Percentiles rank a stretch among this genome's conserved stretches.
phyloP scores from a whole-genome alignment of 2,797 vertebrate genomes.

The Muscicapa striata region DNA sequence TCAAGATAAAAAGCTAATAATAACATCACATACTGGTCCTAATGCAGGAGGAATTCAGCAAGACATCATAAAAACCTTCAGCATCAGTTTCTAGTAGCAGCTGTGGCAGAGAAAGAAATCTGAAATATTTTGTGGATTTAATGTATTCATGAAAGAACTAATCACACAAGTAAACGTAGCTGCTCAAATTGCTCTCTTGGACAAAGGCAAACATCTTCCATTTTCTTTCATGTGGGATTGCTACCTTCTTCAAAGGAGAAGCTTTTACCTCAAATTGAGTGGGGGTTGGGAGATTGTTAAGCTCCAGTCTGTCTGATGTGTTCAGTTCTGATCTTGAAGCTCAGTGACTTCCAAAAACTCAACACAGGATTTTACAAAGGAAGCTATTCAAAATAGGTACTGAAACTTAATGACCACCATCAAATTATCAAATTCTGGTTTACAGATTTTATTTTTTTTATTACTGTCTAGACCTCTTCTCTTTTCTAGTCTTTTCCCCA shows the following conservation, averaged over 20 bases:
- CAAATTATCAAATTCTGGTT: neutral
- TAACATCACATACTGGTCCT: neutral
- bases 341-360: neutral
- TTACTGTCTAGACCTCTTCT: neutral
- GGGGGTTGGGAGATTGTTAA: slow-evolving; percentile 36
- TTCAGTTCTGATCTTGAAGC: slow-evolving; percentile 19
- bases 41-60: neutral
- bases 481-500: accelerated
- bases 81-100: neutral
- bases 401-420: neutral
- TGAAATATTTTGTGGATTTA: neutral
- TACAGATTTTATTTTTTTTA: neutral
- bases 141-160: neutral
- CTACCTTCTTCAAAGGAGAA: slow-evolving; percentile 58
- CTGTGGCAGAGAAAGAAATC: neutral
- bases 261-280: slow-evolving; percentile 56
- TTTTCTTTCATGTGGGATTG: slow-evolving; percentile 67
- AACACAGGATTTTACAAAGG: neutral
- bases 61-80: slow-evolving; percentile 15
- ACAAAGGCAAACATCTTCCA: slow-evolving; percentile 66
- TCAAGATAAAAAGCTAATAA: slow-evolving; percentile 26
- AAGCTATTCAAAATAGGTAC: neutral
- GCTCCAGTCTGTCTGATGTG: slow-evolving; percentile 19
- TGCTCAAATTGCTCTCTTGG: slow-evolving; percentile 25
- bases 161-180: neutral